Evolutionary conservation across 2,797 vertebrate species (phyloP).

Genomic region (Anomalospiza imberbis): DNA sequence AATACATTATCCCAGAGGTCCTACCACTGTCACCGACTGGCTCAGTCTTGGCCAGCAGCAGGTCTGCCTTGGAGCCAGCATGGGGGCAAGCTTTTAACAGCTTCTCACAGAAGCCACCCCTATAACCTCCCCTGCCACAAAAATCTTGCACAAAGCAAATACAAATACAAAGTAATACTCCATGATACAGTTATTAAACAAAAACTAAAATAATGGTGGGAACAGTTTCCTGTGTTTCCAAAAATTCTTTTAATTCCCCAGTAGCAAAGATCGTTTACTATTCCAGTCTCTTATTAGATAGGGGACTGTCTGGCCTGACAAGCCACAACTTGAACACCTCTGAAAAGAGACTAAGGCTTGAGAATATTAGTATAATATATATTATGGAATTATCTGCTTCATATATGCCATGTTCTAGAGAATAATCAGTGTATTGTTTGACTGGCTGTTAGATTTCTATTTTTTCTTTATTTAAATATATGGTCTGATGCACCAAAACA

Average conservation of each 20-base stretch:
- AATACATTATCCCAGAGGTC: not conserved
- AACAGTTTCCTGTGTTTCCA: not conserved
- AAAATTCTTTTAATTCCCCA: not conserved
- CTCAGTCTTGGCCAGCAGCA: accelerated
- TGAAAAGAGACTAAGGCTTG: not conserved
- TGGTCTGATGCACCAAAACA: not conserved
- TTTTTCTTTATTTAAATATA: not conserved
- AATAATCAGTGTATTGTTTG: not conserved
- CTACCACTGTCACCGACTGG: accelerated
- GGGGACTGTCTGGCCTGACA: accelerated
- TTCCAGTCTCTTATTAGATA: not conserved
- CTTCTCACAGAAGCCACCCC: not conserved
- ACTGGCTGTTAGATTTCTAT: not conserved
- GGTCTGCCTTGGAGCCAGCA: not conserved
- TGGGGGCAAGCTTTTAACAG: not conserved
- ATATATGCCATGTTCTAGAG: not conserved
- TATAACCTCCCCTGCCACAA: no score
- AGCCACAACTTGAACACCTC: not conserved
- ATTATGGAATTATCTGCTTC: not conserved
- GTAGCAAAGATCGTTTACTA: not conserved
- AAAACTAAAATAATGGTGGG: not conserved
- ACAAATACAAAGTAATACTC: not conserved
- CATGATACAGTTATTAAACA: not conserved
- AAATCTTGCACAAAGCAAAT: not conserved
- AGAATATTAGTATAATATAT: not conserved